Evolutionary conservation across 2,113 vertebrate species (phyloP), one percentile per base, ranked within the genome.

Genomic region (Donacobius atricapilla): DNA sequence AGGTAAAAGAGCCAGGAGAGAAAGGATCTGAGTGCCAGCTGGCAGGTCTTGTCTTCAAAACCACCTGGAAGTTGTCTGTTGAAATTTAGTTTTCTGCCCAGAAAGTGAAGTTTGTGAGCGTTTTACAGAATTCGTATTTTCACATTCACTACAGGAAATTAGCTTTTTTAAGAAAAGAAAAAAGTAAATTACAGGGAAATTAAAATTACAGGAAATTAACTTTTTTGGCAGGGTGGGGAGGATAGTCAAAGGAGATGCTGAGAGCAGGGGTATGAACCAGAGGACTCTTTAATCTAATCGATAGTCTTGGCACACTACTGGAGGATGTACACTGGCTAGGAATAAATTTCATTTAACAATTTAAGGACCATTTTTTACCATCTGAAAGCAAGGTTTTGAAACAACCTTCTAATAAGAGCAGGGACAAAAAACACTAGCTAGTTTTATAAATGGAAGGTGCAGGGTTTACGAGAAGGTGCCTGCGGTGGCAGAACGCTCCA

Each of bases 301-400:
- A 33, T 60, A 23, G 14, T 56, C 33, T 77, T 76, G 48, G 22
- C 35, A 69, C 48, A 71, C 39, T 23, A 35, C 20, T 81, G 39
- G 39, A 72, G 18, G 39, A 30, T 68, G 22, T 56, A 31, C 35
- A 10, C 44, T 68, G 71, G 18, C 30, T 19, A 83, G 33, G 61
- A 83, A 86, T 61, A 93, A 68, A 83, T 72, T 60, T 60, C 51
- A 48, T 35, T 70, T 68, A 48, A 56, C 42, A 71, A 56, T 75
- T 84, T 47, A 71, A 87, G 57, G 72, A 69, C 30, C 25, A 40
- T 48, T 78, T 95, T 91, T 89, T 60, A 84, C 65, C 35, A 40
- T 24, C 33, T 91, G 72, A 89, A 78, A 47, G 39, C 48, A 87
- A 82, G 33, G 9, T 44, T 95, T 61, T 84, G 56, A 75, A 91